A percentile compares a stretch with the other conserved stretches of the same genome.
Conservation (phyloP, 2,888 invertebrate species). For the Elysia crispata region DNA sequence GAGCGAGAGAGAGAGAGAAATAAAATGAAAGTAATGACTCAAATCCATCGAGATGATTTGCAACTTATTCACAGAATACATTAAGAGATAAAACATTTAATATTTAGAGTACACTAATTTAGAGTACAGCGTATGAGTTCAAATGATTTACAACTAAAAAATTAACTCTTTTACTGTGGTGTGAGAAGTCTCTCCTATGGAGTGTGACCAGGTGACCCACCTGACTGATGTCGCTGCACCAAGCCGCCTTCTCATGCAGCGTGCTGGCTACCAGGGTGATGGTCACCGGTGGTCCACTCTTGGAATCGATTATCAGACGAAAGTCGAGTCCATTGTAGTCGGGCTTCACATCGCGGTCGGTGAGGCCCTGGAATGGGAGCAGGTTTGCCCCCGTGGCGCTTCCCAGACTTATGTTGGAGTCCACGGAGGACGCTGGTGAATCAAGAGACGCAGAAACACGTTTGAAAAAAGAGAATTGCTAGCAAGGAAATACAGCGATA, state of each 20-base stretch:
- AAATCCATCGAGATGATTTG: no score
- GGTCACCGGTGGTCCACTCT: constrained; percentile 83
- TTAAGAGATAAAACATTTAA: no score
- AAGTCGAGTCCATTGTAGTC: constrained; percentile 84
- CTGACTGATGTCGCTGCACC: constrained; percentile 94
- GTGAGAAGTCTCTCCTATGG: no score
- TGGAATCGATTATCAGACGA: constrained; percentile 85
- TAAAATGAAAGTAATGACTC: no score
- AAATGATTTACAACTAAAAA: no score
- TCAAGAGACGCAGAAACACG: neutral
- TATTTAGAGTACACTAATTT: no score
- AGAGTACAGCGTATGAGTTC: no score
- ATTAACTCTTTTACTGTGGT: no score
- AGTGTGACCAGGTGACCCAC: constrained; percentile 67
- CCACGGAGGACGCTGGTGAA: constrained; percentile 70
- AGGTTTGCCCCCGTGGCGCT: constrained; percentile 68
- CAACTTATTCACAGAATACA: no score
- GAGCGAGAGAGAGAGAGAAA: no score
- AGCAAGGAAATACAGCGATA: no score
- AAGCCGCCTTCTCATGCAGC: constrained; percentile 92
- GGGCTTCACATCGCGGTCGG: constrained; percentile 60
- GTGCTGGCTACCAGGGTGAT: constrained; percentile 85
- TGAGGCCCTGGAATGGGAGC: constrained; percentile 59
- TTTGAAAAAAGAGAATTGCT: no score
- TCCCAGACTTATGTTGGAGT: constrained; percentile 70